Evolutionary conservation across 2,888 invertebrate species (phyloP), one percentile per base, ranked within the genome.

Genomic region (Oxycera nigricornis): DNA sequence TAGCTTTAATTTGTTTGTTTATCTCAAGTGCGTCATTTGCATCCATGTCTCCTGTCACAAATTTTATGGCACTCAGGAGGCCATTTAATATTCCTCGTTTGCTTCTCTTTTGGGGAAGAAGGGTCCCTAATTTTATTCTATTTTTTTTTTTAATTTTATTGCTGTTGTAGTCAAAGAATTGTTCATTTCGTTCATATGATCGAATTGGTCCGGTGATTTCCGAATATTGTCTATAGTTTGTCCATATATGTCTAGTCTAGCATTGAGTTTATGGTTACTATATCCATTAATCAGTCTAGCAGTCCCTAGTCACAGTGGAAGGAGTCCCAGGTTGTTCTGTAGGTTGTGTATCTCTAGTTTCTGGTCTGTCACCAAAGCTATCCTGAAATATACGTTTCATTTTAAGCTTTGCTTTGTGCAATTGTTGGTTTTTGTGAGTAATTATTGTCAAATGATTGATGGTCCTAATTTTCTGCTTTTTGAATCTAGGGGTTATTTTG

Each of bases 301-400:
- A 11, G 35, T 35, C 35, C 62, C 62, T n/a, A 7, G 22, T 1
- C 20, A 14, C 39, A 28, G 62, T 35, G 26, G 62, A 35, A 62
- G 39, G 20, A 22, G 26, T 7, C n/a, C n/a, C n/a, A 17, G 62
- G 35, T 62, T 62, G 62, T 62, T 62, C 35, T 20, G 62, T 62
- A 62, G 22, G 35, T 62, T 39, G 62, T 61, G 61, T 14, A 61
- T 61, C 20, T 61, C 61, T 28, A 61, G 61, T 61, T 61, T 17
- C 39, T 35, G 17, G 31, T 9, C 35, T 17, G 17, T 31, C 17
- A 2, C 20, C 61, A n/a, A 31, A 31, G 17, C n/a, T 61, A 30
- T 7, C 31, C 61, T 61, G 61, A 61, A 61, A 61, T 61, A 30
- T 61, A 31, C 14, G 61, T 61, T 61, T 61, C 17, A 1, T 6